Evolutionary conservation across 2,888 invertebrate species (phyloP), one percentile per base, ranked within the genome.

Genomic region (Thalpophila matura): DNA sequence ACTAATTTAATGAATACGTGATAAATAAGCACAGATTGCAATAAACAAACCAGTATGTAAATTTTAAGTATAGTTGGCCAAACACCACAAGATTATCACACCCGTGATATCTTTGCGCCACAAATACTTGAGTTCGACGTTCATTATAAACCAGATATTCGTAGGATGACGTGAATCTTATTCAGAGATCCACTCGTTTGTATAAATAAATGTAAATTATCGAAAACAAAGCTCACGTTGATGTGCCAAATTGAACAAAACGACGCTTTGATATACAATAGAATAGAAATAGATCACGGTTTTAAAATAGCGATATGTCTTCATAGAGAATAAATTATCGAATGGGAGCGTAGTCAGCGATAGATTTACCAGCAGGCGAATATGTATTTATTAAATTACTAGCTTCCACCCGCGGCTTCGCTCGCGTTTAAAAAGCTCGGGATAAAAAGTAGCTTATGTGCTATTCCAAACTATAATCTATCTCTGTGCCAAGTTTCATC

Each of bases 201-300:
- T 72, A 67, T 77, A 75, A 71, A 79, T 75, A 79, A 65, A 74
- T 74, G 56, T 57, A 66, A 73, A 79, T 71, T 55, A 46, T 38
- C 46, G 61, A 73, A 73, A 73, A 65, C 75, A 75, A 79, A 69
- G 55, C 57, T 45, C 62, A 14, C 57, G 24, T 10, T 65, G 64
- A 67, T 65, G 79, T 66, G 64, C 70, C 63, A 67, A 71, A 55
- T 61, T 57, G 55, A 68, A 53, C 37, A 47, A 43, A 59, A 63
- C 31, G 26, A 37, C 38, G 40, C 31, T 60, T 58, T 54, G 31
- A 62, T 55, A 46, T 37, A 43, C 26, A 31, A 47, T 65, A 22
- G 37, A 31, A 47, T 65, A 22, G 37, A 66, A 76, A 69, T 69
- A 58, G 69, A 66, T 16, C 73, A 18, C 14, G 18, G 18, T 42